A percentile compares a stretch with the other conserved stretches of the same genome.
phyloP scores from a whole-genome alignment of 1,140 invertebrate genomes.

The Araneus ventricosus region DNA sequence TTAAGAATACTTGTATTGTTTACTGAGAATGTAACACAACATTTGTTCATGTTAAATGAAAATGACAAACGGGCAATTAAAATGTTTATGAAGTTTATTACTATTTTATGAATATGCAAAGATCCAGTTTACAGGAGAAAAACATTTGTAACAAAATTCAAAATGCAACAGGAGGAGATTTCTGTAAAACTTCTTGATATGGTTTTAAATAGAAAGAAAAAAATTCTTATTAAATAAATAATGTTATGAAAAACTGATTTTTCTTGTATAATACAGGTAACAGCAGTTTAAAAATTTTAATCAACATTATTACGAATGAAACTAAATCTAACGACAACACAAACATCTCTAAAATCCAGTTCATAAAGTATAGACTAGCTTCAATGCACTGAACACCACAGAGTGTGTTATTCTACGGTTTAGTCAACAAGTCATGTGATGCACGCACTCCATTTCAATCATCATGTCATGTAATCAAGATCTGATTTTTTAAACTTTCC shows the following conservation, averaged over 20 bases:
- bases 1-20: no score
- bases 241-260: not conserved
- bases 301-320: not conserved
- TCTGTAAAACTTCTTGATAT: slow-evolving; percentile 14
- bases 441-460: not conserved
- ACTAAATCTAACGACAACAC: slow-evolving; percentile 28
- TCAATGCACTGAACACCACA: slow-evolving; percentile 19
- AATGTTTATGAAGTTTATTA: slow-evolving; percentile 49
- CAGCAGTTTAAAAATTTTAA: not conserved
- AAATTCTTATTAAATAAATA: slow-evolving; percentile 1
- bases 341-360: slow-evolving; percentile 20
- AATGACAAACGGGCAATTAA: not conserved
- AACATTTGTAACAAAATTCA: not conserved
- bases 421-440: not conserved
- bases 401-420: not conserved
- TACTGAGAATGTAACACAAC: no score
- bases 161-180: slow-evolving; percentile 12
- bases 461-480: not conserved
- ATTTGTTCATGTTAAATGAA: not conserved
- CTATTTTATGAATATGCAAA: slow-evolving; percentile 49
- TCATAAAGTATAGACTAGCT: slow-evolving; percentile 23
- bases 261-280: not conserved
- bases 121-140: slow-evolving; percentile 38
- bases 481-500: not conserved
- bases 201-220: not conserved